Conservation (phyloP, 2,797 vertebrate species). For the Meriones psammophilus region DNA sequence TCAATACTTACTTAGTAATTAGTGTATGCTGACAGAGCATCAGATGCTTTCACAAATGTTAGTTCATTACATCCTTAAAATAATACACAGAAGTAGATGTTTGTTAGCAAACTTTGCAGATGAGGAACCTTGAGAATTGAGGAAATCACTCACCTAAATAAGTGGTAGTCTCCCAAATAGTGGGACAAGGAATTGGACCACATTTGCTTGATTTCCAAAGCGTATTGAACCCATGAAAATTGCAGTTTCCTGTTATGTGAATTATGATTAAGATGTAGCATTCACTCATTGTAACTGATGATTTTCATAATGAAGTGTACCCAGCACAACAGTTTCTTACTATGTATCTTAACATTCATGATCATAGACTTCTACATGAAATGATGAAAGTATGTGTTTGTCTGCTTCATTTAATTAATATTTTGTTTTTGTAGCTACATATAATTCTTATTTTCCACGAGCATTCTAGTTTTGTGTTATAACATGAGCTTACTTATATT, state of each 20-base stretch:
- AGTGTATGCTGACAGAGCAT: background rate
- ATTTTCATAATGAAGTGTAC: background rate
- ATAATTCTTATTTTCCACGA: constrained; percentile 19
- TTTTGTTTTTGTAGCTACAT: constrained; percentile 24
- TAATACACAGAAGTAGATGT: constrained; percentile 20
- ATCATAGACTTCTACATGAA: constrained; percentile 19
- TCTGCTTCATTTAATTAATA: constrained; percentile 41
- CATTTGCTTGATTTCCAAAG: constrained; percentile 55
- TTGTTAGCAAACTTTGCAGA: background rate
- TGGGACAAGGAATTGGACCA: background rate
- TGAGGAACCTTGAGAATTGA: constrained; percentile 16
- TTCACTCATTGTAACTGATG: background rate
- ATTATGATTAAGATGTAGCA: background rate
- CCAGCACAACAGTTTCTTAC: constrained; percentile 9
- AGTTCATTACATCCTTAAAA: constrained; percentile 1
- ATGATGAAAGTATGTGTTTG: constrained; percentile 45
- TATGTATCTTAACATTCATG: constrained; percentile 11
- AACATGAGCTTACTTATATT: constrained; percentile 37
- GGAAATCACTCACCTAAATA: background rate
- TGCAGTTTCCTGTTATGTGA: background rate
- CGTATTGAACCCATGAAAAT: background rate
- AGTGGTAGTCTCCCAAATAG: background rate
- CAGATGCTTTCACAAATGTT: background rate
- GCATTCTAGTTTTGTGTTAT: constrained; percentile 15
- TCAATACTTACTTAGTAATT: constrained; percentile 29